These are phyloP conservation scores for Adoxophyes honmai DNA, from an alignment of 1,140 invertebrate genomes.

Conservation along the genomic window DNA sequence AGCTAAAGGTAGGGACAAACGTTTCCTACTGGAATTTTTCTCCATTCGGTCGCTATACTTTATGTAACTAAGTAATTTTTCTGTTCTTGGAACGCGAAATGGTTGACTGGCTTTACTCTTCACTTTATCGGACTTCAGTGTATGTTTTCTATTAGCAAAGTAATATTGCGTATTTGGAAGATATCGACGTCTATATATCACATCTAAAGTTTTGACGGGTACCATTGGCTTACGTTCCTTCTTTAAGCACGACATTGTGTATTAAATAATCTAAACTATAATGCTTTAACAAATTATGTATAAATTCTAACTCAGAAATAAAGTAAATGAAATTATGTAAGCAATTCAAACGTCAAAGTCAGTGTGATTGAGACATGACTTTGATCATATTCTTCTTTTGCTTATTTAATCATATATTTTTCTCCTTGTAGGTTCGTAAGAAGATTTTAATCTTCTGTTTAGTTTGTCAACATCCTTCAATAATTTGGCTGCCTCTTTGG, in stretches of 20 bases:
- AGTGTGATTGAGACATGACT: neutral
- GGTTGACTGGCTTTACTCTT: slow-evolving; percentile 33
- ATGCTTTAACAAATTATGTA: slow-evolving; percentile 12
- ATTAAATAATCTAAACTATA: slow-evolving; percentile 12
- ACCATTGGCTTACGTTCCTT: slow-evolving; percentile 59
- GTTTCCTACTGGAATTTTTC: slow-evolving; percentile 40
- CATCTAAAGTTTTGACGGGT: slow-evolving; percentile 62
- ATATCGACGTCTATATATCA: slow-evolving; percentile 63
- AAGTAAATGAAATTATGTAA: neutral
- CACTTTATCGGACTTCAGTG: slow-evolving; percentile 27
- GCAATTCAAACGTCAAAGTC: neutral
- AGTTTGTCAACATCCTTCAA: slow-evolving; percentile 77
- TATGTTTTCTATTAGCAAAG: slow-evolving; percentile 60
- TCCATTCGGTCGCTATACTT: slow-evolving; percentile 65
- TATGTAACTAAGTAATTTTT: slow-evolving; percentile 67
- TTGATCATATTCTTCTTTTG: neutral
- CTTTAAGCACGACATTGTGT: slow-evolving; percentile 53
- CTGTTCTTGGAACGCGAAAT: slow-evolving; percentile 51
- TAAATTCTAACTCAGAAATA: slow-evolving; percentile 14
- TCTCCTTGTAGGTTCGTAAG: slow-evolving; percentile 67
- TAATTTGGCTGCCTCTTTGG: slow-evolving; percentile 78
- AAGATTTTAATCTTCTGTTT: slow-evolving; percentile 67
- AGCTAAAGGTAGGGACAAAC: slow-evolving; percentile 48
- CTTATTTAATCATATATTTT: slow-evolving; percentile 20
- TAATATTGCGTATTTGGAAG: slow-evolving; percentile 65